A percentile compares a stretch with the other conserved stretches of the same genome.
These are phyloP conservation scores for Bradysia coprophila DNA, from an alignment of 1,140 invertebrate genomes.

Conservation along the genomic window DNA sequence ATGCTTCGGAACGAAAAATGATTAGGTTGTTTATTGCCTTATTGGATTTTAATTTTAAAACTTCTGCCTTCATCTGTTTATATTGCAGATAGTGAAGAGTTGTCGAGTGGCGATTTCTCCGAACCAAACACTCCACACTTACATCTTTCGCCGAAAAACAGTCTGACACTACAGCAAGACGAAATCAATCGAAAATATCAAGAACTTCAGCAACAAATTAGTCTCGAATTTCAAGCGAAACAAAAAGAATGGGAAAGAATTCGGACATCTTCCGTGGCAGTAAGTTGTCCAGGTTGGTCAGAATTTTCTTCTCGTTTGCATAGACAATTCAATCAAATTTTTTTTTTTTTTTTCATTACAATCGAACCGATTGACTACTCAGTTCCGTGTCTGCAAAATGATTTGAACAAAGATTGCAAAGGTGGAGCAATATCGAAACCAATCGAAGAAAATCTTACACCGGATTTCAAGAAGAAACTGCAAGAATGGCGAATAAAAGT, in stretches of 20 bases:
- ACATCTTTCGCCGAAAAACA: constrained; percentile 8
- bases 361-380: no score
- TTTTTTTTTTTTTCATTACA: no score
- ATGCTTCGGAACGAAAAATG: no score
- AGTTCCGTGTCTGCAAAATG: constrained; percentile 11
- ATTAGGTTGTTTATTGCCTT: no score
- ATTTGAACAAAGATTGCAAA: constrained; percentile 21
- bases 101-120: constrained; percentile 21
- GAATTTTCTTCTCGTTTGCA: no score
- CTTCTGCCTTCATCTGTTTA: no score
- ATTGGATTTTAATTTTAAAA: no score
- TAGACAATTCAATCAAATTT: no score
- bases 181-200: constrained; percentile 39
- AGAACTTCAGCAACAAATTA: constrained; percentile 44
- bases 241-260: constrained; percentile 49
- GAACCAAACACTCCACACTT: constrained; percentile 18
- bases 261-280: neutral
- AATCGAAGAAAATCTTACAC: constrained; percentile 5
- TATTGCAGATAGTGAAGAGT: constrained; percentile 19
- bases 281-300: neutral
- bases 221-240: constrained; percentile 50
- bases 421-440: constrained; percentile 4
- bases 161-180: constrained; percentile 18
- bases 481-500: constrained; percentile 70
- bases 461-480: constrained; percentile 60